Conservation (phyloP, 2,888 invertebrate genomes). For the Keiferia lycopersicella region DNA sequence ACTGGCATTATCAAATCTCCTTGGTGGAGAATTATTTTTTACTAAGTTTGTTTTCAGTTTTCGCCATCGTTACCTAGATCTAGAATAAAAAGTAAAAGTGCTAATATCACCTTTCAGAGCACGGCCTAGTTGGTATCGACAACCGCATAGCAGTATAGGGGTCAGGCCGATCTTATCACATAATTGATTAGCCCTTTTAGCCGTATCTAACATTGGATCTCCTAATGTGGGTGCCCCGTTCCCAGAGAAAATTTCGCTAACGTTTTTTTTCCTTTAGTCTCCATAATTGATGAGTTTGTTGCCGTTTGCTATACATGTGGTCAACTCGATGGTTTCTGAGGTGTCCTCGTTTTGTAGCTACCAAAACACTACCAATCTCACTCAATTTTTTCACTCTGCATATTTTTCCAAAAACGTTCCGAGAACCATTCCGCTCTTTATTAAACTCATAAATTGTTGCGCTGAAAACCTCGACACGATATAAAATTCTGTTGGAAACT, state of each 20-base stretch:
- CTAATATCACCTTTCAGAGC: constrained; percentile 28
- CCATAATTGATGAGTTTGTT: constrained; percentile 25
- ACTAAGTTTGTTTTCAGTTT: too few species aligned
- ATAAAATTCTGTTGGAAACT: not conserved
- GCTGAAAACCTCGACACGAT: not conserved
- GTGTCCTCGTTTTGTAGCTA: not conserved
- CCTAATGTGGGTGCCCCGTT: constrained; percentile 40
- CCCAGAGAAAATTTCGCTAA: constrained; percentile 22
- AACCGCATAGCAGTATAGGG: constrained; percentile 26
- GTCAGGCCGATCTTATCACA: constrained; percentile 52
- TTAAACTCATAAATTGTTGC: not conserved
- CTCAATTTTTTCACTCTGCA: not conserved
- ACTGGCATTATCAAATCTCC: too few species aligned
- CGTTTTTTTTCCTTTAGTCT: constrained; percentile 23
- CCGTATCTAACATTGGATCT: constrained; percentile 54
- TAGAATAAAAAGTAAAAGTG: not conserved
- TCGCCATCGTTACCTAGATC: too few species aligned
- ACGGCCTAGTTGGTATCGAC: constrained; percentile 30
- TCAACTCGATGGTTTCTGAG: not conserved
- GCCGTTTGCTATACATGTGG: constrained; percentile 16
- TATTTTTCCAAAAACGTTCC: not conserved
- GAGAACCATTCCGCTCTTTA: not conserved
- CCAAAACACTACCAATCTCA: not conserved
- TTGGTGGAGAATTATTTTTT: too few species aligned
- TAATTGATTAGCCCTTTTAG: constrained; percentile 66